A percentile compares a stretch with the other conserved stretches of the same genome.
Evolutionary conservation across 2,888 invertebrate species (phyloP).

Genomic region (Andricus curvator): DNA sequence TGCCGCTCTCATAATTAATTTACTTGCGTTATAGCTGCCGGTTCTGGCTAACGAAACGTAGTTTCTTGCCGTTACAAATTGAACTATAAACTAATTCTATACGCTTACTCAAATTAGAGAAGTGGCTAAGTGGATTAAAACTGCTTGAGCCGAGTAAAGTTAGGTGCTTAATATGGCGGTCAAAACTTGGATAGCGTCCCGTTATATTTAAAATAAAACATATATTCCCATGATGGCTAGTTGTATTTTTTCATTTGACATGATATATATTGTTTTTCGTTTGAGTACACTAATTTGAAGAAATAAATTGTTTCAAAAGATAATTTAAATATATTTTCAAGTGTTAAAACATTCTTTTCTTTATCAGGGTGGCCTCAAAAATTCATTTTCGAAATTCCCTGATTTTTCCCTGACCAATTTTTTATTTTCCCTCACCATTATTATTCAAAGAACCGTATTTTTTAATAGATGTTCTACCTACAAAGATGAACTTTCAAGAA

Average conservation of each 20-base stretch:
- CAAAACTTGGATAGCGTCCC: constrained; percentile 3
- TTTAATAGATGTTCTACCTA: too few relatives aligned
- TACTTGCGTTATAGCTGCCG: constrained; percentile 27
- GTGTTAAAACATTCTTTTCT: background rate
- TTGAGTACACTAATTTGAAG: background rate
- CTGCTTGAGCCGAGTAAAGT: constrained; percentile 17
- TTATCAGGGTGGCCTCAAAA: background rate
- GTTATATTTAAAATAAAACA: background rate
- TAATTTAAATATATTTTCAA: background rate
- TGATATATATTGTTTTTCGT: too few relatives aligned
- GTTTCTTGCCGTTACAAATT: constrained; percentile 26
- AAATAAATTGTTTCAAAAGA: background rate
- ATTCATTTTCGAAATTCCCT: too few relatives aligned
- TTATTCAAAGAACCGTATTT: too few relatives aligned
- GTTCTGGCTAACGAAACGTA: constrained; percentile 22
- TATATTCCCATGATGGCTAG: too few relatives aligned
- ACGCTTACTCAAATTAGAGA: constrained; percentile 33
- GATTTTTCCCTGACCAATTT: too few relatives aligned
- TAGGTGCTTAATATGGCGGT: constrained; percentile 26
- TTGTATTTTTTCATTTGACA: too few relatives aligned
- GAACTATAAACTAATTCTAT: constrained; percentile 37
- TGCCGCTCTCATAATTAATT: constrained; percentile 29
- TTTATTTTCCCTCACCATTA: too few relatives aligned
- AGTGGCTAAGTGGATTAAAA: constrained; percentile 40
- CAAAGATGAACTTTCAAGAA: too few relatives aligned